Base-by-base conservation (phyloP, 2,888 invertebrate species). In the Drosophila seclusa region DNA sequence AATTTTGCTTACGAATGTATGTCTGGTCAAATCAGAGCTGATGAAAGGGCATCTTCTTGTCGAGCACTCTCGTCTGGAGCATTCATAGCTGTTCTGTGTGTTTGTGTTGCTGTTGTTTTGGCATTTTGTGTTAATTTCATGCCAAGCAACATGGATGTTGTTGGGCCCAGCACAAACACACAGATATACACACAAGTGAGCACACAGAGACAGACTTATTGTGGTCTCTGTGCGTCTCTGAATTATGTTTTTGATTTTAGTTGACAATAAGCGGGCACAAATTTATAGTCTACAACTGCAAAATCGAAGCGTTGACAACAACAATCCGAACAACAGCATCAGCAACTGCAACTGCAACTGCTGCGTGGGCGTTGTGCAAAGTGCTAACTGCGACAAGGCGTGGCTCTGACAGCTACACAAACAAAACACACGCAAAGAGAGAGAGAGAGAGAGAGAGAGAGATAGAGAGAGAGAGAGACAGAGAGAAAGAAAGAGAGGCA, bases 71-170 rank as follows among this genome's bases (percentile, higher is more conserved):
- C 21, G 10, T 31, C 11, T 31, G 5, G 16, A 42, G 21, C 2
- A 40, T 11, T 21, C 10, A 21, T 21, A 1, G 40, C 31, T 57
- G 31, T 21, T 57, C 49, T 63, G 63, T 36, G 52, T 36, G 34
- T 16, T 55, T 69, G 68, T 70, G 65, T 59, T 73, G 69, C 68
- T 73, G 81, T 50, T 83, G 87, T 87, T 88, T 83, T 89, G 90
- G 90, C 88, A 90, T 88, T 82, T 86, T 90, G 90, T 88, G 88
- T 90, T 90, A 89, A 88, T 90, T 88, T 90, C 89, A 90, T 83
- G 87, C 76, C 89, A 78, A 72, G 80, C 77, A 73, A 48, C 63
- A 48, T 36, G 40, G 36, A 50, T 65, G 63, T 65, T 73, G 77
- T 69, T 77, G 69, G 68, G 67, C 42, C 53, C 55, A 50, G 52